These are phyloP conservation scores for Anagrus nilaparvatae DNA, from an alignment of 1,140 invertebrate species.

Conservation along the genomic window DNA sequence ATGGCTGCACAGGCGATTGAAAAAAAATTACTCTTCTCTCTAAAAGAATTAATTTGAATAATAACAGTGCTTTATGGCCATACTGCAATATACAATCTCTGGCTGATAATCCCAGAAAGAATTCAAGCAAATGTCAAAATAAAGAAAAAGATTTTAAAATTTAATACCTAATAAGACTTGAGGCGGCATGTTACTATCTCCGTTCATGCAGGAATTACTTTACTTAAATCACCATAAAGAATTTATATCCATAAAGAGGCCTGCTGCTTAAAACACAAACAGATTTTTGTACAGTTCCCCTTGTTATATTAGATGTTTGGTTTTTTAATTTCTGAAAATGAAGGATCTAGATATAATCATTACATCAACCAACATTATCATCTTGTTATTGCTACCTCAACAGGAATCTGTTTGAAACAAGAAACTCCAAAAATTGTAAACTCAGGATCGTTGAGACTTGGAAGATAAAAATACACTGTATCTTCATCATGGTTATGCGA, in stretches of 20 bases:
- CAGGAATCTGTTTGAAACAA: conserved; percentile 92
- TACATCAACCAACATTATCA: too few species aligned
- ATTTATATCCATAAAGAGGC: conserved; percentile 83
- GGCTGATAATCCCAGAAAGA: conserved; percentile 60
- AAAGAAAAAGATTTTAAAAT: too few species aligned
- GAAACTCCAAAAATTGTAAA: conserved; percentile 82
- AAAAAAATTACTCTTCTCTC: conserved; percentile 87
- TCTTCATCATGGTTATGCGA: conserved; percentile 95
- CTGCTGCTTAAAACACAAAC: conserved; percentile 80
- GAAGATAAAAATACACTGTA: conserved; percentile 93
- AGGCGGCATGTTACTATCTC: conserved; percentile 53
- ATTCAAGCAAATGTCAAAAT: conserved; percentile 7
- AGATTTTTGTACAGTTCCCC: conserved; percentile 89
- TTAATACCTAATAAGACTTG: conserved; percentile 70
- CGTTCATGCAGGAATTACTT: conserved; percentile 75
- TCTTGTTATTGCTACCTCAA: conserved; percentile 56
- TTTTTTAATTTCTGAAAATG: conserved; percentile 70
- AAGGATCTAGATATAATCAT: not conserved
- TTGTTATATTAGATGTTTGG: conserved; percentile 86
- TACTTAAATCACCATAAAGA: conserved; percentile 90
- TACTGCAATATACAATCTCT: conserved; percentile 74
- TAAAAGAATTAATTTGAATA: conserved; percentile 88
- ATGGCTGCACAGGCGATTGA: conserved; percentile 79
- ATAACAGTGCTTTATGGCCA: conserved; percentile 80
- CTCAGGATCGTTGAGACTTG: conserved; percentile 71